Evolutionary conservation across 2,888 invertebrate genomes (phyloP).

Genomic region (Pedicia rivosa): DNA sequence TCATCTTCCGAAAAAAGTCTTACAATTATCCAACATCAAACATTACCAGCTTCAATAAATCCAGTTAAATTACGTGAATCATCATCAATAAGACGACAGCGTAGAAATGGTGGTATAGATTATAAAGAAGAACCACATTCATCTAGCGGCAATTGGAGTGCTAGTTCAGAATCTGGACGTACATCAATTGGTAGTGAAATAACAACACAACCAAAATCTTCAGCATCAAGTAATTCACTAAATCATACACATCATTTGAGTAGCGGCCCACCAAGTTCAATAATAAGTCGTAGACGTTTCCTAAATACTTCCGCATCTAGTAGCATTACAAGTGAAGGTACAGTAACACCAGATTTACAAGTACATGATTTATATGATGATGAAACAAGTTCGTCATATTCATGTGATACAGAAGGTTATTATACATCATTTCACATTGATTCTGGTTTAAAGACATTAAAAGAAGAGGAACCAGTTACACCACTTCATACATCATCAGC

Average conservation of each 20-base stretch:
- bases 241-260: constrained; percentile 36
- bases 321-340: constrained; percentile 72
- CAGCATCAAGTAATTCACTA: constrained; percentile 52
- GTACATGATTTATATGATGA: constrained; percentile 68
- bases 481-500: constrained; percentile 56
- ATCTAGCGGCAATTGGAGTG: constrained; percentile 90
- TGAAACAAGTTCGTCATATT: constrained; percentile 82
- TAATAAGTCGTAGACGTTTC: constrained; percentile 47
- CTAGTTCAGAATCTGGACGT: constrained; percentile 76
- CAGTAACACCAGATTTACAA: constrained; percentile 61
- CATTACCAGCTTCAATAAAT: constrained; percentile 11
- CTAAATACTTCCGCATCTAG: constrained; percentile 64
- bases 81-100: constrained; percentile 50
- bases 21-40: constrained; percentile 32
- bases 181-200: constrained; percentile 76
- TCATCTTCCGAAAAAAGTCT: constrained; percentile 61
- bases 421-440: constrained; percentile 97
- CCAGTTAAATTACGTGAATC: constrained; percentile 64
- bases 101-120: constrained; percentile 38
- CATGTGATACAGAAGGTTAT: constrained; percentile 94
- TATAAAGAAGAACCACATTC: constrained; percentile 73
- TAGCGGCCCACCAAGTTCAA: constrained; percentile 48
- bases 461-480: constrained; percentile 59
- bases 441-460: constrained; percentile 73
- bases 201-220: constrained; percentile 50